Evolutionary conservation across 2,888 invertebrate genomes (phyloP), one percentile per base, ranked within the genome.

Genomic region (Coecobrya sp.): DNA sequence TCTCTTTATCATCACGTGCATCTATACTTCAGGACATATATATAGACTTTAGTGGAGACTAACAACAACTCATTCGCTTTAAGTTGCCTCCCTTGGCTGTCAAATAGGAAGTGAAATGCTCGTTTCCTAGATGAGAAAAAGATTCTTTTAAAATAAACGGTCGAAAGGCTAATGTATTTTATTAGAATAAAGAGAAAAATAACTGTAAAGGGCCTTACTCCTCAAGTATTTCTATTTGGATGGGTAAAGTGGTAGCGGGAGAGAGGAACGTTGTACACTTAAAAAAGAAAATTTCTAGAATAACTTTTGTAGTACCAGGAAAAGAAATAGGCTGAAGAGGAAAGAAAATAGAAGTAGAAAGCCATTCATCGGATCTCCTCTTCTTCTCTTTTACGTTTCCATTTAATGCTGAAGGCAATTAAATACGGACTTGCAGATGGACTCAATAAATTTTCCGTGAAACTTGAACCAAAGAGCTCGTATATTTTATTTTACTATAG

Each of bases 401-500:
- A 89, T 88, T 88, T 88, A 36, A 89, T 84, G 84, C 84, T 73
- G 84, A 89, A 84, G 89, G 89, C 89, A 89, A 89, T 89, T 89
- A 89, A 89, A 89, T 89, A 89, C 81, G 81, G 68, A 70, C 82
- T 86, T 79, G 49, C 65, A 89, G 89, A 89, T 82, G 89, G 89
- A 81, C 89, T 82, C 89, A 89, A 89, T 89, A 89, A 89, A 89
- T 89, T 89, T 89, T 84, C 89, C 49, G 11, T 25, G 79, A 45
- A 88, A 88, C 62, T 79, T 79, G 70, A 70, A 70, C 70, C 70
- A 70, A n/a, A 70, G 19, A 70, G 36, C 59, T 65, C 27, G 65
- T 65, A 25, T 27, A 36, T 70, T 70, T 70, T 27, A 36, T 70
- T 70, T 70, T n/a, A 70, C 11, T 70, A 70, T 49, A 79, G 65